Base-by-base conservation (phyloP, 2,113 vertebrate genomes). In the Hucho hucho region DNA sequence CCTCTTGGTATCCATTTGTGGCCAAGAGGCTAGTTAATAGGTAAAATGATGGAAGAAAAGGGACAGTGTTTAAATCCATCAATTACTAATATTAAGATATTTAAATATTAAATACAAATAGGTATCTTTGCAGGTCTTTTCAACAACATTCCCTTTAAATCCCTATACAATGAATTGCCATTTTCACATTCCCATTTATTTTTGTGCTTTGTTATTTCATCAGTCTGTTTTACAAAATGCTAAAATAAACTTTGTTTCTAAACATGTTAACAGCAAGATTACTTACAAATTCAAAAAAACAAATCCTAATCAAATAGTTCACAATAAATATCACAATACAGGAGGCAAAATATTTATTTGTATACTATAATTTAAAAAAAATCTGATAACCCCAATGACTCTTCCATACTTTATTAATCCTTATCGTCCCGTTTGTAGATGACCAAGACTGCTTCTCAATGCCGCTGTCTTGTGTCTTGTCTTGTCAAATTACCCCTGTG, bases 151-250 rank as follows among this genome's bases (percentile, higher is more conserved):
- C 70, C 56, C 46, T 74, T 24, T 75, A 66, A 77, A 77, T 79
- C 75, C 74, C 69, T 79, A 64, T 75, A 82, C 81, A 77, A 78
- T 71, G 63, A 85, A 89, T 91, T 87, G 87, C 82, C 73, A 79
- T 82, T 64, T 85, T 82, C 73, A 86, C 80, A 83, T 87, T 90
- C 79, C 87, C 83, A 86, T 84, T 85, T 75, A 32, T 73, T 56
- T 77, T 89, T 92, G 91, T 93, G 91, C 90, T 90, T 90, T 81
- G 81, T 77, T 65, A 85, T 84, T 83, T 81, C 5, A 83, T 81
- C 81, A 37, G 49, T 64, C 65, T 53, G 70, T 71, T 86, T 78
- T 79, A 80, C 53, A 85, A 59, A 72, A 81, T 67, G 64, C 78
- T 82, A 83, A 81, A 86, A 87, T 69, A 58, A 71, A 80, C 76